Evolutionary conservation across 2,113 vertebrate species (phyloP).

Genomic region (Solea solea): DNA sequence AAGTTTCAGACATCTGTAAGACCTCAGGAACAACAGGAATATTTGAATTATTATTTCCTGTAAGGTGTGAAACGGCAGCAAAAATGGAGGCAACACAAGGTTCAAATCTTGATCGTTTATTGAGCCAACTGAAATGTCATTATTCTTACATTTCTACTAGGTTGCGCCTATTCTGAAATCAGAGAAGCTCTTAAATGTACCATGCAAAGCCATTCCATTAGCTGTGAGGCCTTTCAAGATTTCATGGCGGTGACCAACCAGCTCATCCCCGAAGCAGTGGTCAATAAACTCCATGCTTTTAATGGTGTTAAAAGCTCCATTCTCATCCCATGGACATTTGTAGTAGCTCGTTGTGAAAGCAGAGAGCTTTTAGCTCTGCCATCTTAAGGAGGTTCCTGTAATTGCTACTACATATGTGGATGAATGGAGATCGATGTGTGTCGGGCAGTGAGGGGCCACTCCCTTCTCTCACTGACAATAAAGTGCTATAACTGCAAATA

Average conservation of each 20-base stretch:
- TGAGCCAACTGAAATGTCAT: constrained; percentile 59
- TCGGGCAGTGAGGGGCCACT: constrained; percentile 7
- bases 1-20: neutral
- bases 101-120: constrained; percentile 61
- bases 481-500: constrained; percentile 16
- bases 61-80: neutral
- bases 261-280: constrained; percentile 28
- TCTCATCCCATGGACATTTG: constrained; percentile 15
- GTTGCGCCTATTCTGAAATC: constrained; percentile 63
- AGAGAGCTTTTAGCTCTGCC: constrained; percentile 37
- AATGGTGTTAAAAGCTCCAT: constrained; percentile 46
- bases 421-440: constrained; percentile 22
- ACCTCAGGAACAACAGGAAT: neutral
- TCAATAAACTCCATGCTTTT: constrained; percentile 49
- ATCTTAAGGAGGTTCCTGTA: constrained; percentile 26
- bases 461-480: constrained; percentile 6
- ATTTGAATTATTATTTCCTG: neutral
- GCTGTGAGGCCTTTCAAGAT: constrained; percentile 48
- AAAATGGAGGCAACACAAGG: constrained; percentile 47
- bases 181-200: constrained; percentile 60
- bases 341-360: constrained; percentile 26
- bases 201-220: constrained; percentile 75
- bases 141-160: constrained; percentile 57
- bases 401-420: constrained; percentile 47
- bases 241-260: constrained; percentile 49